Evolutionary conservation across 1,140 invertebrate species (phyloP), one percentile per base, ranked within the genome.

Genomic region (Caenorhabditis remanei): DNA sequence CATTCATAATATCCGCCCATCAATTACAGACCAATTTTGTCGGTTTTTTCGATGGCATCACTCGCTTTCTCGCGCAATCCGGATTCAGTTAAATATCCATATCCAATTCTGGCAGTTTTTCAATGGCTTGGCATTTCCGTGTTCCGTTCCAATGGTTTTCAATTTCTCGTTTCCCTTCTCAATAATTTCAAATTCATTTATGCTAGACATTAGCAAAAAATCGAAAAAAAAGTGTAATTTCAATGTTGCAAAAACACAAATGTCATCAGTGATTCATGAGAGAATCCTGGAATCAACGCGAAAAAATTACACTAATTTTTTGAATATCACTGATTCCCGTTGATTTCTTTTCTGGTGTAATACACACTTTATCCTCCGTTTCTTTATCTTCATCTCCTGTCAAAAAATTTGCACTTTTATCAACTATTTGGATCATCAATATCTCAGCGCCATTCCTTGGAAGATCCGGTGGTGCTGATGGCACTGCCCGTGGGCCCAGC

Each of bases 281-380:
- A 63, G 7, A 58, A 58, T 58, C 56, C 56, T 58, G 56, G 56
- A 58, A 19, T 58, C n/a, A 21, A n/a, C 56, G 7, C 4, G 19
- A 43, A 71, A 79, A 79, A 79, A 79, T 79, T 79, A 79, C 71
- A 79, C 46, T 21, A 24, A 40, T 50, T 79, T 50, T 79, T 79
- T 79, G 46, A 79, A 79, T 79, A 53, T 79, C 71, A 21, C 71
- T 24, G 43, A 79, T 79, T 53, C 16, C 11, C 16, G 50, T 53
- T 11, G 50, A 16, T 32, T 71, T 71, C 65, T 46, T 46, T 32
- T 21, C 8, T 40, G 40, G 83, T 58, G 83, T 61, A 61, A 84
- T 84, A 63, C 19, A 61, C 11, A 48, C 48, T 24, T 84, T 53
- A 61, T 58, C 41, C 11, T 46, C 14, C 48, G 11, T 56, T n/a